Evolutionary conservation across 1,140 invertebrate genomes (phyloP), one percentile per base, ranked within the genome.

Genomic region (Pseudoatta argentina): DNA sequence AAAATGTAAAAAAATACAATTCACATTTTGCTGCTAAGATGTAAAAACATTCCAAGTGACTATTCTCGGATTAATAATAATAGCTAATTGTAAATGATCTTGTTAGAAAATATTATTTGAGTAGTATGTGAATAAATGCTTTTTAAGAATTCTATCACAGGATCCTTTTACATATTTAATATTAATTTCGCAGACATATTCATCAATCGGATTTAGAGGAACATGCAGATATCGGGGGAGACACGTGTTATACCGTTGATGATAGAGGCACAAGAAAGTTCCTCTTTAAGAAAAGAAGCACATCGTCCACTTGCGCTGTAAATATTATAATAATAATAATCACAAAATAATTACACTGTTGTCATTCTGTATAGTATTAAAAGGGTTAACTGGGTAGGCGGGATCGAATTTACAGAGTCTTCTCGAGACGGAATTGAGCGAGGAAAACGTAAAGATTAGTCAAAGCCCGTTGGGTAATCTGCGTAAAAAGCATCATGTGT

Each of bases 281-380:
- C 63, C 96, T 98, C 12, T 98, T 98, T 86, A 98, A 98, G 92
- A 98, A 98, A 92, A 95, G 98, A 91, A 98, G 97, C 92, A 98
- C 97, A 21, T 98, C 98, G 0, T 98, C 98, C 0, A 98, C 97
- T 66, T 98, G 97, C 88, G 97, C 97, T 66, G 97, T 98, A 95
- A 96, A 95, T 95, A 57, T 57, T 18, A 66, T 5, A 24, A 57
- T 67, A 3, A 73, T 30, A 30, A 67, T 39, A 73, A 78, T 64
- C 67, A 12, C 18, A 63, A 61, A 51, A 27, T 34, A 34, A 27
- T 71, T 21, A 55, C 44, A 3, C 24, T 8, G 63, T 44, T 18
- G 1, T 72, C 34, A 67, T 66, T 64, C n/a, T n/a, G 59, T 77
- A 55, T 66, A 66, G 12, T 34, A 79, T 67, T 85, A 85, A 85